Evolutionary conservation across 2,888 invertebrate genomes (phyloP), one percentile per base, ranked within the genome.

Genomic region (Spicauda simplicius): DNA sequence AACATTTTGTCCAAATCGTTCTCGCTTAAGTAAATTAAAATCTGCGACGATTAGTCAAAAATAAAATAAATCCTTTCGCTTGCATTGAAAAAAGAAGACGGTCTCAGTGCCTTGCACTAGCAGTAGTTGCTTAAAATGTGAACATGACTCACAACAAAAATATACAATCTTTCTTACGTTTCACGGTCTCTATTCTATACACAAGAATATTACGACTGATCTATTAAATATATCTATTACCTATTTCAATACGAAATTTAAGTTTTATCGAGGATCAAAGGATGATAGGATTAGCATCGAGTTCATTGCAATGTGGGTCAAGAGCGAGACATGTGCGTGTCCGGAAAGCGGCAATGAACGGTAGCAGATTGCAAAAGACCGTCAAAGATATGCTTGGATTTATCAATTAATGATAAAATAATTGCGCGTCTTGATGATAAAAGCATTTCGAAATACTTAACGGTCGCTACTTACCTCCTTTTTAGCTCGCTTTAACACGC

Each of bases 221-320:
- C n/a, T n/a, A n/a, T n/a, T n/a, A n/a, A n/a, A n/a, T n/a, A n/a
- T 1, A 37, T 1, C 11, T 37, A 37, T 2, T 37, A 37, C 8
- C 2, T 12, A 37, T 2, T 12, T 37, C 2, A 12, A 12, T 37
- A 12, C 12, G 2, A 12, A 37, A 1, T 37, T 37, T 12, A 37
- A 37, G 12, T 37, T 37, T 12, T 4, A 45, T 5, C 45, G 6
- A 48, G 60, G 55, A 68, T 52, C 62, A 64, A 74, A 73, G 73
- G 76, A 78, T 72, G 45, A 70, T 66, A 65, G 69, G 70, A 71
- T 41, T 65, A 53, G 52, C 75, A 76, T 76, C 76, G 74, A 79
- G 73, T 74, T 76, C 68, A 71, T 74, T 74, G 70, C 53, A 60
- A 70, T 77, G 76, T 81, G 67, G 80, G 85, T 82, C 84, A 82